Conservation (phyloP, 2,797 vertebrate genomes). For the Helarctos malayanus region DNA sequence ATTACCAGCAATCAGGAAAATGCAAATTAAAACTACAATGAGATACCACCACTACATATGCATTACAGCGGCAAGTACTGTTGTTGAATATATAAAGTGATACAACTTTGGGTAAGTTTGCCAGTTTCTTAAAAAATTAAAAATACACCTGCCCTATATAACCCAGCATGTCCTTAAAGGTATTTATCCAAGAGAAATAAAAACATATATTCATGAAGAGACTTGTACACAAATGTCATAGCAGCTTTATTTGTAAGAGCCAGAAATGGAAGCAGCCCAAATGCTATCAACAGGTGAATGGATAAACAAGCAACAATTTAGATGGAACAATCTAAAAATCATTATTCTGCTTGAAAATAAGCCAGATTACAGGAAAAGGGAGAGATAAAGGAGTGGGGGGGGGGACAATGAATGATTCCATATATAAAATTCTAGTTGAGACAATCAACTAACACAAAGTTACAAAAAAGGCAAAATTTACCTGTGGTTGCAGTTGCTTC, state of each 20-base stretch:
- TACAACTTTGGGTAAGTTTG: neutral
- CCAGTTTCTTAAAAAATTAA: constrained; percentile 46
- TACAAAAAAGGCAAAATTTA: constrained; percentile 18
- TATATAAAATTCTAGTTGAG: neutral
- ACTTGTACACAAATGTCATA: neutral
- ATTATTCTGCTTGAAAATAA: constrained; percentile 42
- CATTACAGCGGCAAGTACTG: constrained; percentile 15
- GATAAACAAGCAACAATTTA: constrained; percentile 22
- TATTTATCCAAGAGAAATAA: constrained; percentile 56
- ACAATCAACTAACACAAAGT: constrained; percentile 48
- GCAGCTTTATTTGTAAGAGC: neutral
- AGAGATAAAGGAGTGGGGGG: neutral
- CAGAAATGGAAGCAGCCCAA: constrained; percentile 18
- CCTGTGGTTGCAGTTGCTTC: neutral
- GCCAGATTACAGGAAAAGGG: neutral
- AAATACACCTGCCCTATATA: neutral
- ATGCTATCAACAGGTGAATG: neutral
- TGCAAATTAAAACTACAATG: constrained; percentile 9
- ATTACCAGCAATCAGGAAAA: constrained; percentile 19
- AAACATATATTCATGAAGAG: neutral
- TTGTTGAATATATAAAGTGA: neutral
- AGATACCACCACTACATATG: neutral
- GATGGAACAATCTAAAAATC: neutral
- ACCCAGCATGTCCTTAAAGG: neutral
- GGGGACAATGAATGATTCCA: neutral